Percentiles rank a stretch among this genome's conserved stretches.
These are phyloP conservation scores for Orthonyx spaldingii DNA, from an alignment of 2,113 vertebrate genomes.

Conservation along the genomic window DNA sequence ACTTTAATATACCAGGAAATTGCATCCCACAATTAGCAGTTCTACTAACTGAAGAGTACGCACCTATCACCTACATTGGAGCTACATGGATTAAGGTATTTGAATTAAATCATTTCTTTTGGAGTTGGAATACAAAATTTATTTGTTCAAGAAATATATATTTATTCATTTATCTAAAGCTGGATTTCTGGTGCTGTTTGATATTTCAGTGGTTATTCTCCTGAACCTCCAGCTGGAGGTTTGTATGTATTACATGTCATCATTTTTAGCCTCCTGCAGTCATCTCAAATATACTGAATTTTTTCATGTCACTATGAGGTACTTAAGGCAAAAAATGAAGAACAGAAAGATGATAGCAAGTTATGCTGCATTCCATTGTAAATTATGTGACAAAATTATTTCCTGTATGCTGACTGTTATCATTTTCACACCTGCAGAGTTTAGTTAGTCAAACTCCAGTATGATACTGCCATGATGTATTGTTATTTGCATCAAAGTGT, in stretches of 20 bases:
- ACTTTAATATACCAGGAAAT: not conserved
- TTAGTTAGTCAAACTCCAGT: not conserved
- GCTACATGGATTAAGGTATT: not conserved
- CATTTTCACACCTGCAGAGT: not conserved
- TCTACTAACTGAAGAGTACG: not conserved
- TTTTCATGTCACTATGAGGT: not conserved
- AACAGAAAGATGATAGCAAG: not conserved
- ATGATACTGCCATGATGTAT: not conserved
- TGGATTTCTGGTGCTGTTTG: not conserved
- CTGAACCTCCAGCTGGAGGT: not conserved
- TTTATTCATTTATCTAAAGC: not conserved
- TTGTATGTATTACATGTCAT: not conserved
- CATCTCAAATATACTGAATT: not conserved
- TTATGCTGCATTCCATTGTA: not conserved
- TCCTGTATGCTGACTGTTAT: not conserved
- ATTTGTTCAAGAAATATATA: not conserved
- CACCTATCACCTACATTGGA: not conserved
- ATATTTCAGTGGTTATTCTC: not conserved
- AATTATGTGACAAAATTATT: not conserved
- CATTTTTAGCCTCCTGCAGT: not conserved
- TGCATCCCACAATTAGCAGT: not conserved
- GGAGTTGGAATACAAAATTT: not conserved
- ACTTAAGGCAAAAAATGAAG: not conserved
- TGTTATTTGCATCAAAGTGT: not conserved
- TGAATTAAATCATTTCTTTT: not conserved